These are phyloP conservation scores for Solenodon paradoxus DNA, from an alignment of 2,113 vertebrate species.

Conservation along the genomic window DNA sequence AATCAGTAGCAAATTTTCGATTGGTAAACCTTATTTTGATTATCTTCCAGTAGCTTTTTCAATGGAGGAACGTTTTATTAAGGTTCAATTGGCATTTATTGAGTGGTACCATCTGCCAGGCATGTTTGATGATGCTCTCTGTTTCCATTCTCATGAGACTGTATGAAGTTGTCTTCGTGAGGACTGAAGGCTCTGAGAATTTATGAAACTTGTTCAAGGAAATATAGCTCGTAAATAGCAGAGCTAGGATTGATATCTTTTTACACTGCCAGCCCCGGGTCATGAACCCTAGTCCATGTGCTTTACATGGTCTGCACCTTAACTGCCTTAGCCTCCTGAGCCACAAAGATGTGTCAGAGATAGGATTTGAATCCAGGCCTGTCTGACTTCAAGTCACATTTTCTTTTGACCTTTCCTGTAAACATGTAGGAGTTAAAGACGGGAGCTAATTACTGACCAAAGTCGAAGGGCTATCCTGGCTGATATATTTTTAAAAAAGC, in stretches of 20 bases:
- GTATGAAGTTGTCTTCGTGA: neutral
- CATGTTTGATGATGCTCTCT: neutral
- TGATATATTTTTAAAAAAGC: neutral
- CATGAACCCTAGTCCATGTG: too few species aligned
- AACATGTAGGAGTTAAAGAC: neutral
- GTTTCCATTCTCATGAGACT: neutral
- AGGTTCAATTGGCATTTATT: neutral
- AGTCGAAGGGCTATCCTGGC: neutral
- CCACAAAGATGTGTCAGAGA: too few species aligned
- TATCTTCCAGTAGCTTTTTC: neutral
- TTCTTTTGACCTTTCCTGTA: neutral
- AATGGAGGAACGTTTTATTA: neutral
- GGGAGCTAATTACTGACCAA: neutral
- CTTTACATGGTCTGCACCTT: too few species aligned
- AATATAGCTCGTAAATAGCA: neutral
- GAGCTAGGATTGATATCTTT: too few species aligned
- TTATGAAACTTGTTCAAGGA: neutral
- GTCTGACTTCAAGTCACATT: neutral
- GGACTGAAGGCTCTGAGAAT: neutral
- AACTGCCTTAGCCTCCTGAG: too few species aligned
- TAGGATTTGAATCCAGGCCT: neutral
- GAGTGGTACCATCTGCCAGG: neutral
- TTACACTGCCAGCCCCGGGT: too few species aligned
- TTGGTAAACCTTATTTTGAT: neutral
- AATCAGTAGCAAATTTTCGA: neutral